Percentiles rank a stretch among this genome's conserved stretches.
These are phyloP conservation scores for Dorcus parallelipipedus DNA, from an alignment of 2,888 invertebrate genomes.

Conservation along the genomic window DNA sequence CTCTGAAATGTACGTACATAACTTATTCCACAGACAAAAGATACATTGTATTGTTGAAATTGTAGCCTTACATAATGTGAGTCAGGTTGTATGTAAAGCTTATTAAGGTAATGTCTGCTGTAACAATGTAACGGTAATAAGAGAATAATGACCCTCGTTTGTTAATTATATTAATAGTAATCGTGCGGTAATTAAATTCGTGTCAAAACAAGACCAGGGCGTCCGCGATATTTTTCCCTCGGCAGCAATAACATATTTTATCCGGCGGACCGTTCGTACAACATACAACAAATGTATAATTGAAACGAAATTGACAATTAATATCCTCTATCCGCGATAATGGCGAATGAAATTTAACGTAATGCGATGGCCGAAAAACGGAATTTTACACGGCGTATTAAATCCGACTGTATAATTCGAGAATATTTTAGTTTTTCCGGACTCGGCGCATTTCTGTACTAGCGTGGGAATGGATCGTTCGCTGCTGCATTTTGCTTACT, in stretches of 20 bases:
- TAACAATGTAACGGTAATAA: no score
- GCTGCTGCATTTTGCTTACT: background rate
- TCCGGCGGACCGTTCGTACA: constrained; percentile 8
- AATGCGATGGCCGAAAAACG: background rate
- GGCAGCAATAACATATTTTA: constrained; percentile 16
- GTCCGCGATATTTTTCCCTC: constrained; percentile 13
- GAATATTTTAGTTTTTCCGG: background rate
- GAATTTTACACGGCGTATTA: no score
- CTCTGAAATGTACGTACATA: no score
- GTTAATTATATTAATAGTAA: constrained; percentile 19
- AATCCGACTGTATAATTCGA: no score
- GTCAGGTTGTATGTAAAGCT: no score
- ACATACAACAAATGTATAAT: constrained; percentile 11
- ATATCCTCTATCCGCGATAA: constrained; percentile 7
- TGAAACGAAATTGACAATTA: constrained; percentile 19
- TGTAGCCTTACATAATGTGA: no score
- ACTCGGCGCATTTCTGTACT: background rate
- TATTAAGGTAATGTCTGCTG: no score
- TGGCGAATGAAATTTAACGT: background rate
- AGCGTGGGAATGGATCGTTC: background rate
- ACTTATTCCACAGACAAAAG: no score
- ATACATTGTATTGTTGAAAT: no score
- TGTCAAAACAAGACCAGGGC: constrained; percentile 8
- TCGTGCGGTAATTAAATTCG: constrained; percentile 15
- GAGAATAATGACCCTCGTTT: background rate